Evolutionary conservation across 2,888 invertebrate species (phyloP), one percentile per base, ranked within the genome.

Genomic region (Caenorhabditis angaria): DNA sequence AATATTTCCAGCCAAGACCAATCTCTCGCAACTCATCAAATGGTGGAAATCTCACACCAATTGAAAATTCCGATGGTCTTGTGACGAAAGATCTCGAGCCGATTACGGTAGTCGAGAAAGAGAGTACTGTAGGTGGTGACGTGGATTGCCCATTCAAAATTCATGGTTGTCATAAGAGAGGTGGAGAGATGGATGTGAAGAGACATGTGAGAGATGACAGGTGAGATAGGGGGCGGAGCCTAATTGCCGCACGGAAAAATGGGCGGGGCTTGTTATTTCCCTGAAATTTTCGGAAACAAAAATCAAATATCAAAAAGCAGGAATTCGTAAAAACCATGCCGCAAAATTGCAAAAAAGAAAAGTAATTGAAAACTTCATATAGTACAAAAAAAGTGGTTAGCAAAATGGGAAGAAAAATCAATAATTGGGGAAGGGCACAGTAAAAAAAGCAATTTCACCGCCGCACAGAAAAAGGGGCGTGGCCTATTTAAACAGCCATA

Each of bases 401-500:
- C 2, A 35, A 10, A 24, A 2, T 54, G n/a, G 4, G 29, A 20
- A 56, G 2, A 58, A 58, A 58, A 32, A 20, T n/a, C n/a, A 20
- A 20, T 48, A 60, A 48, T 27, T 32, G 10, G 10, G 10, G 32
- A 10, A 32, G 10, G 6, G 10, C 10, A 32, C 32, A 32, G 32
- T 32, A 10, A 8, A 8, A 32, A 10, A 8, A 10, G 32, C 10
- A 32, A 10, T 32, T 8, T 8, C 10, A 8, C 32, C 5, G 6
- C 32, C 32, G 32, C 32, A 32, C 10, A 5, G 32, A 5, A 32
- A 32, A 32, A 32, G 32, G 10, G 10, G 25, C 1, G 20, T 4
- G 18, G 2, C 14, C 29, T 28, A 51, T n/a, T 59, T 6, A 85
- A 24, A 94, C 92, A 75, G 95, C 94, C 94, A 97, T 95, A 86